These are phyloP conservation scores for Altica lythri DNA, from an alignment of 2,888 invertebrate species.

Conservation along the genomic window DNA sequence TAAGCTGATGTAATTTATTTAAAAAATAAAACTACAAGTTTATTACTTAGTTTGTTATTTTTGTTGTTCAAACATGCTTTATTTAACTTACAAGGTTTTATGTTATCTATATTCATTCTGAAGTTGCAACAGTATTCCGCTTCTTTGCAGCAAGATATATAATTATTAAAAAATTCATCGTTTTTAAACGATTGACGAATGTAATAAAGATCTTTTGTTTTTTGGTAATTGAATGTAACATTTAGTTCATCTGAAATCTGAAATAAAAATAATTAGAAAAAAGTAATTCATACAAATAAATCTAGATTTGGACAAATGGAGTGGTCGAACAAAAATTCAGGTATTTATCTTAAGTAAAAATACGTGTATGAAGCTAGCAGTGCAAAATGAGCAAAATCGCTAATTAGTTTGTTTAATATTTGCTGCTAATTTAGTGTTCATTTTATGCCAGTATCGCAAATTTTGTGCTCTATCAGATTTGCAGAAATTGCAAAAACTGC, in stretches of 20 bases:
- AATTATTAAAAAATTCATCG: constrained; percentile 44
- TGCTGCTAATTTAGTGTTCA: too few species aligned
- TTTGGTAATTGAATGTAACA: constrained; percentile 35
- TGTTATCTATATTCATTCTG: constrained; percentile 44
- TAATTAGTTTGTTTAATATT: too few species aligned
- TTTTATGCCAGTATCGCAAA: too few species aligned
- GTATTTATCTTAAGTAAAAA: neutral
- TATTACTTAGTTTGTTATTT: too few species aligned
- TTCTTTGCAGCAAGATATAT: constrained; percentile 45
- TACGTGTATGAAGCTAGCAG: neutral
- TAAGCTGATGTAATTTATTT: neutral
- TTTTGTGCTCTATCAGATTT: too few species aligned
- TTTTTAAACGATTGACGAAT: constrained; percentile 46
- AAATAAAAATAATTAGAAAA: constrained; percentile 20
- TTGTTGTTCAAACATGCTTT: neutral
- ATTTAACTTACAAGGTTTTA: constrained; percentile 37
- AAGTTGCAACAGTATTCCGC: constrained; percentile 50
- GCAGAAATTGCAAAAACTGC: too few species aligned
- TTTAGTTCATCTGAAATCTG: constrained; percentile 32
- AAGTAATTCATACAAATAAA: neutral
- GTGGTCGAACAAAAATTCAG: too few species aligned
- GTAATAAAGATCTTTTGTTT: constrained; percentile 31
- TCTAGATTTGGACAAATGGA: too few species aligned
- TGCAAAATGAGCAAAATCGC: neutral
- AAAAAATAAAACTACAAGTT: neutral